Evolutionary conservation across 2,888 invertebrate genomes (phyloP).

Genomic region (Onthophagus sagittarius): DNA sequence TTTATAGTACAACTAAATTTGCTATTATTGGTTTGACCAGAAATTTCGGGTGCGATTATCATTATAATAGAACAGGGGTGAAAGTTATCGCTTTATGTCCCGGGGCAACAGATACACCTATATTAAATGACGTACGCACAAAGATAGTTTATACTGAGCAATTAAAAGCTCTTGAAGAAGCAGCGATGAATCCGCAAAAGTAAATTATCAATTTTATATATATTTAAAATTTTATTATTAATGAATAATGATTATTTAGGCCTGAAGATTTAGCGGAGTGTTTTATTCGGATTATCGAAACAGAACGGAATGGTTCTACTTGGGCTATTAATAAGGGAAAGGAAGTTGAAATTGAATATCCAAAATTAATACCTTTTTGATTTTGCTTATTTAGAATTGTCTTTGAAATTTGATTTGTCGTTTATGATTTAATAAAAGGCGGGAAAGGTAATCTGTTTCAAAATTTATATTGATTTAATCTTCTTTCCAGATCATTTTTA

Average conservation of each 20-base stretch:
- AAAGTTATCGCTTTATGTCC: slow-evolving; percentile 46
- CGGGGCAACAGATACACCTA: slow-evolving; percentile 43
- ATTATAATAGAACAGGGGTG: slow-evolving; percentile 42
- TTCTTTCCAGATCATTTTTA: too few relatives aligned
- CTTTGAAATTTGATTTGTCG: too few relatives aligned
- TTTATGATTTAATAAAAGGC: too few relatives aligned
- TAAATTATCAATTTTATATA: not conserved
- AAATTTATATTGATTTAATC: too few relatives aligned
- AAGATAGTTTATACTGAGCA: not conserved
- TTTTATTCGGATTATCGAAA: slow-evolving; percentile 43
- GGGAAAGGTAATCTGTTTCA: too few relatives aligned
- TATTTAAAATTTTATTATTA: slow-evolving; percentile 1
- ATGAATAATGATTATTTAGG: slow-evolving; percentile 9
- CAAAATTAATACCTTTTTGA: not conserved
- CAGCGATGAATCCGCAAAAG: not conserved
- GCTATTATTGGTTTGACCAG: slow-evolving; percentile 41
- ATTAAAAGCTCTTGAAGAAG: not conserved
- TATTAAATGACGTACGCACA: not conserved
- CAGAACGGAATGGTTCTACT: slow-evolving; percentile 47
- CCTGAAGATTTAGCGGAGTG: slow-evolving; percentile 47
- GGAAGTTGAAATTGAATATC: slow-evolving; percentile 4
- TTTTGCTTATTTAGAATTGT: not conserved
- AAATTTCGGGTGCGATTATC: slow-evolving; percentile 36
- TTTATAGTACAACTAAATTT: slow-evolving; percentile 45
- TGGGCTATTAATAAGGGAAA: slow-evolving; percentile 45